Percentiles rank a stretch among this genome's conserved stretches.
Evolutionary conservation across 2,113 vertebrate species (phyloP).

Genomic region (Tyto alba): DNA sequence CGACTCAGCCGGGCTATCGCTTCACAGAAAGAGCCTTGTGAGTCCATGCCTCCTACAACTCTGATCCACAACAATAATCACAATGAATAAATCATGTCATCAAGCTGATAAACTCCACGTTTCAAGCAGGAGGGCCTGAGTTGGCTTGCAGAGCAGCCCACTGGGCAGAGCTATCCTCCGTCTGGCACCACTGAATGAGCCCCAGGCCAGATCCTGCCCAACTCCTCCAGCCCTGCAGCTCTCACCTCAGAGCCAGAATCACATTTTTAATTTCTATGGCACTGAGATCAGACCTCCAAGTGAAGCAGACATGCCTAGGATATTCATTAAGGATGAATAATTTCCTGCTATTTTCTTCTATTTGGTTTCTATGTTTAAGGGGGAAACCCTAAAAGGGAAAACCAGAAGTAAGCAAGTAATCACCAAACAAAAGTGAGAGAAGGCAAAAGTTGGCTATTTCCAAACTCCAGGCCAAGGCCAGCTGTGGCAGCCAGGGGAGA

Average conservation of each 20-base stretch:
- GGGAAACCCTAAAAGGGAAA: neutral
- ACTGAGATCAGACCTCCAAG: neutral
- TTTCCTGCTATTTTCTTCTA: neutral
- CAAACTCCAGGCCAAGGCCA: neutral
- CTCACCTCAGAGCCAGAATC: neutral
- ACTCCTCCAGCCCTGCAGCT: neutral
- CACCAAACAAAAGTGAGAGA: neutral
- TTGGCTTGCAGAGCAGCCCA: neutral
- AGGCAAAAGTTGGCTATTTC: neutral
- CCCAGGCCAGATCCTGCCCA: neutral
- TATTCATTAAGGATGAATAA: neutral
- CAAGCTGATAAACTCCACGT: neutral
- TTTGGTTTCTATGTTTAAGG: neutral
- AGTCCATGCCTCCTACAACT: neutral
- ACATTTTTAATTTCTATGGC: neutral
- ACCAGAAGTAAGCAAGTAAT: neutral
- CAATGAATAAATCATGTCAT: neutral
- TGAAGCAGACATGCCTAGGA: neutral
- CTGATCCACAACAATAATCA: neutral
- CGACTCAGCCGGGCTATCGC: neutral
- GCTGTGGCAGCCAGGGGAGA: neutral
- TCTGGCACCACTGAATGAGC: accelerated
- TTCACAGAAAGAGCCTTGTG: neutral
- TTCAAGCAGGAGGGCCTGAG: neutral
- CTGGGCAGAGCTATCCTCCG: neutral